phyloP scores from a whole-genome alignment of 1,140 invertebrate genomes.

The Meloidogyne chitwoodi region DNA sequence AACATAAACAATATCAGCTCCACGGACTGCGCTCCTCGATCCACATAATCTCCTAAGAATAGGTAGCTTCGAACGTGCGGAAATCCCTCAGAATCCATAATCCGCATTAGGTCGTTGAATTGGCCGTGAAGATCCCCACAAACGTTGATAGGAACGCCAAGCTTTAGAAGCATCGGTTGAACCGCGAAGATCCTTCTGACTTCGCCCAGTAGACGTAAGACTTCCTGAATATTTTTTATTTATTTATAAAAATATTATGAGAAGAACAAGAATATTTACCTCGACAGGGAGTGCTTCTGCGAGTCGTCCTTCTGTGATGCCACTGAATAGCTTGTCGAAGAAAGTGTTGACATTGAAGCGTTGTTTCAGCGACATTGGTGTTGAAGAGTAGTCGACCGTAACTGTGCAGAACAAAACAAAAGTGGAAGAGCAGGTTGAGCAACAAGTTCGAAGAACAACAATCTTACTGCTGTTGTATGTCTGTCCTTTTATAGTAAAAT shows the following conservation, averaged over 20 bases:
- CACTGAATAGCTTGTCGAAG: neutral
- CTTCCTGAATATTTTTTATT: neutral
- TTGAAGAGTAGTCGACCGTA: too few relatives aligned
- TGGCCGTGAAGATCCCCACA: constrained; percentile 65
- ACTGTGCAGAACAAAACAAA: too few relatives aligned
- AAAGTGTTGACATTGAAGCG: neutral
- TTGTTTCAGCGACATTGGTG: too few relatives aligned
- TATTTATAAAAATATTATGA: neutral
- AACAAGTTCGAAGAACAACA: too few relatives aligned
- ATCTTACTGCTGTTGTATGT: too few relatives aligned
- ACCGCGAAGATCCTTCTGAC: neutral
- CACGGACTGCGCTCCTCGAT: constrained; percentile 27
- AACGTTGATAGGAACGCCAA: constrained; percentile 60
- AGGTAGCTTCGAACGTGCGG: neutral
- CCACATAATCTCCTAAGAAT: constrained; percentile 26
- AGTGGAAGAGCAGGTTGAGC: too few relatives aligned
- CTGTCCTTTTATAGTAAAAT: too few relatives aligned
- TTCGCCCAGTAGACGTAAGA: neutral
- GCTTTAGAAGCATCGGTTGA: constrained; percentile 45
- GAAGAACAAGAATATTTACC: neutral
- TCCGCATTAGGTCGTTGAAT: constrained; percentile 64
- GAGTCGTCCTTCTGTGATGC: neutral
- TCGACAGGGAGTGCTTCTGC: neutral
- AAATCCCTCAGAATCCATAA: constrained; percentile 33
- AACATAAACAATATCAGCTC: constrained; percentile 25